Percentiles rank a stretch among this genome's conserved stretches.
phyloP scores from a whole-genome alignment of 2,113 vertebrate species.

The Bos indicus region DNA sequence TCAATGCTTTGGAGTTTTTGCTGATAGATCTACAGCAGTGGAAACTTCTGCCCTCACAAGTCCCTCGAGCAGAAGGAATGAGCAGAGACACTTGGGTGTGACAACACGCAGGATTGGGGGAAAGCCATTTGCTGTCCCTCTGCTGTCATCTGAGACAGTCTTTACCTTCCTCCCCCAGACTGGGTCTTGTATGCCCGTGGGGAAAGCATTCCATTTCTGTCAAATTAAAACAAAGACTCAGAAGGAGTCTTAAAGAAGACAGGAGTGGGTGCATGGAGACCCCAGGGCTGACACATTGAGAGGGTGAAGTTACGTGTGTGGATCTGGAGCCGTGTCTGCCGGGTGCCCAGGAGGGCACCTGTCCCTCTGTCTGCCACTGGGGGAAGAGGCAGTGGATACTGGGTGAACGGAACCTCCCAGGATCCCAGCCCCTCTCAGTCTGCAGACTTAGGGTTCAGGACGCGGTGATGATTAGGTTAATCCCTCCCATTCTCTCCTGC shows the following conservation, averaged over 20 bases:
- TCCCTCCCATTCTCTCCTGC: neutral
- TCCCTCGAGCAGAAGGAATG: neutral
- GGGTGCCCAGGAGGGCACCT: neutral
- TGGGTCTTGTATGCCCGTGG: fast-evolving
- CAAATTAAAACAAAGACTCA: neutral
- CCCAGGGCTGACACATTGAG: fast-evolving
- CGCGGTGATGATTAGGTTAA: neutral
- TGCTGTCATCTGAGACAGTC: fast-evolving
- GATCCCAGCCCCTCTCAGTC: neutral
- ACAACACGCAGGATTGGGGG: fast-evolving
- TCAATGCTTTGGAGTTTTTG: neutral
- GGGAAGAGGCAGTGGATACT: neutral
- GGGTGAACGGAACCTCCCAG: neutral
- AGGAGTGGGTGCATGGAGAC: fast-evolving
- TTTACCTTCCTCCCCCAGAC: too few species aligned
- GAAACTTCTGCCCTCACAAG: neutral
- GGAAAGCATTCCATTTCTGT: neutral
- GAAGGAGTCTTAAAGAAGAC: neutral
- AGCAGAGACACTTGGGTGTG: neutral
- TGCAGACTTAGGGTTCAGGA: neutral
- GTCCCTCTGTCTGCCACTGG: fast-evolving
- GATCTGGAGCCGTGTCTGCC: neutral
- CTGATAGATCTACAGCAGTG: neutral
- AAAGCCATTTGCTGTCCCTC: too few species aligned
- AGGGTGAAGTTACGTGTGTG: fast-evolving